These are phyloP conservation scores for Chymomyza fuscimana DNA, from an alignment of 2,888 invertebrate species.

Conservation along the genomic window DNA sequence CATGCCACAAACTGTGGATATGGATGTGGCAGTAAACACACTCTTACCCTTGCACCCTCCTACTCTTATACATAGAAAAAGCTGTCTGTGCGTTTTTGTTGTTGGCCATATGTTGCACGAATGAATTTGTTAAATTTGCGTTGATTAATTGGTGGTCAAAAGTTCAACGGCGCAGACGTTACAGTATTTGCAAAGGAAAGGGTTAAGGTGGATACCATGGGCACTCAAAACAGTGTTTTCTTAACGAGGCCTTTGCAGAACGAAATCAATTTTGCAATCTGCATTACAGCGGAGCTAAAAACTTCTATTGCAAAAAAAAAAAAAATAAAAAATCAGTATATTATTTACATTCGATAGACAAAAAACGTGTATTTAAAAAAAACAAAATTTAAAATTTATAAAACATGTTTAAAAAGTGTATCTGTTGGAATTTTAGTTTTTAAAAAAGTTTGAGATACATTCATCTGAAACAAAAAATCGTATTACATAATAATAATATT, in stretches of 20 bases:
- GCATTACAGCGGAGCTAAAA: too few species aligned
- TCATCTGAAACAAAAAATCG: too few species aligned
- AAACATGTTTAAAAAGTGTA: too few species aligned
- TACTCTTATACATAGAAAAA: constrained; percentile 48
- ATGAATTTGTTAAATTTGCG: constrained; percentile 69
- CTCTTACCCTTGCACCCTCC: constrained; percentile 26
- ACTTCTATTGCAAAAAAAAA: too few species aligned
- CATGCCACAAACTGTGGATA: constrained; percentile 55
- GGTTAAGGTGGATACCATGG: background rate
- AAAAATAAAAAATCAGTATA: too few species aligned
- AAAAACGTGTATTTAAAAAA: too few species aligned
- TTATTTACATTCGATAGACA: too few species aligned
- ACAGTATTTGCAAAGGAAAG: background rate
- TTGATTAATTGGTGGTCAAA: constrained; percentile 74
- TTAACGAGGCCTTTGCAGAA: background rate
- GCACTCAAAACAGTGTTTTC: background rate
- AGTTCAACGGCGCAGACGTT: constrained; percentile 57
- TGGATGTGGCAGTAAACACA: constrained; percentile 34
- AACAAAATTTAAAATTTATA: too few species aligned
- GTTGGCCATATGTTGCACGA: constrained; percentile 65
- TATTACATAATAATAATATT: too few species aligned
- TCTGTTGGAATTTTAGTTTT: too few species aligned
- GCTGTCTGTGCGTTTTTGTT: constrained; percentile 50
- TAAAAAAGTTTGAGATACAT: too few species aligned
- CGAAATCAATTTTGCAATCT: too few species aligned